Evolutionary conservation across 2,113 vertebrate genomes (phyloP), one percentile per base, ranked within the genome.

Genomic region (Acrocephalus kingi): DNA sequence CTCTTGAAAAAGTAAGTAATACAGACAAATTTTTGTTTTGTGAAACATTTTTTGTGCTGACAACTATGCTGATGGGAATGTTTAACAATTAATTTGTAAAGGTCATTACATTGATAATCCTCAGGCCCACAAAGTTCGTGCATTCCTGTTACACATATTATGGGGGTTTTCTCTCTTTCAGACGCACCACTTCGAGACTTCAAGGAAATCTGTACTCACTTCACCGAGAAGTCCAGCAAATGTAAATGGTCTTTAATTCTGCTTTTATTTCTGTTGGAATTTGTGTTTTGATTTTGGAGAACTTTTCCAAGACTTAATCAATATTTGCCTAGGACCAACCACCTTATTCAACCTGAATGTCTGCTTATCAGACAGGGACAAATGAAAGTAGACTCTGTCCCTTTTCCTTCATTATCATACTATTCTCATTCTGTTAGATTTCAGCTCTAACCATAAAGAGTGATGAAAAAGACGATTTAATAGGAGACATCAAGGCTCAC

Each of bases 1-100:
- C 97, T 99, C 91, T 98, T 97, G 80, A 99, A 99, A 97, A 99
- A 98, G 99, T 99, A 98, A 97, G 98, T 97, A 96, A 71, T 71
- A 63, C 39, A 86, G 78, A 61, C 79, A 79, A 41, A 75, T 10
- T 17, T 96, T 89, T 49, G 49, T 56, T 41, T 59, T 15, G 81
- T 91, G 55, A 35, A 77, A 35, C 24, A 30, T 12, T 37, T 91
- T 91, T 87, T 8, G 31, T 35, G 5, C 61, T 54, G 49, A 45
- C 19, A 64, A 6, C 31, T 24, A 24, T 14, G 33, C 61, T 55
- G 61, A 3, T 77, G 30, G 8, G 33, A 39, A 30, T 2, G 4
- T 10, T 14, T 5, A 62, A 31, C 9, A 56, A n/a, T 18, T 78
- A 22, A 46, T 48, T 28, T 61, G 11, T 61, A 31, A 64, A 56